Conservation (phyloP, 2,797 vertebrate genomes). For the Gambusia yucatana region DNA sequence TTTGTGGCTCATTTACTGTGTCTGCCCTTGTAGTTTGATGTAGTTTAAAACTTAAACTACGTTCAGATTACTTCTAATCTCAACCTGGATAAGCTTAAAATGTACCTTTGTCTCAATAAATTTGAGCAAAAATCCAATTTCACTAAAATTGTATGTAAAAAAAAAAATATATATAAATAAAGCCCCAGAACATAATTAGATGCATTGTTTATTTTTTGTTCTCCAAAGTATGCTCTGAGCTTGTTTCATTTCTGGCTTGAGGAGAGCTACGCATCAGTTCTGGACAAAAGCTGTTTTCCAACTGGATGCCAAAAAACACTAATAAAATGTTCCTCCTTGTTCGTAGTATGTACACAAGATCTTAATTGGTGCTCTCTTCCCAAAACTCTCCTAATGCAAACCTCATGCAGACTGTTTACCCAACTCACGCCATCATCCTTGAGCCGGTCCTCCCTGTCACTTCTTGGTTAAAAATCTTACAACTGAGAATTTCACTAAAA, state of each 20-base stretch:
- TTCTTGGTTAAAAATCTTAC: neutral
- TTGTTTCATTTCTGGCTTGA: neutral
- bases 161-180: neutral
- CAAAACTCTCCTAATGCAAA: neutral
- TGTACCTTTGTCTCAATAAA: neutral
- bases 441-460: neutral
- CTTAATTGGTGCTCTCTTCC: neutral
- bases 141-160: neutral
- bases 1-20: neutral
- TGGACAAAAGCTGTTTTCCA: neutral
- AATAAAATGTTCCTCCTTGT: neutral
- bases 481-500: neutral
- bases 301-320: neutral
- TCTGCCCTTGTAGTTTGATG: neutral
- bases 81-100: neutral
- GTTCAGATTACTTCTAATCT: neutral
- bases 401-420: constrained; percentile 3
- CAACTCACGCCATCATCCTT: neutral
- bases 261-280: neutral
- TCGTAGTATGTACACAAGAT: neutral
- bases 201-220: neutral
- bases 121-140: neutral
- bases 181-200: neutral
- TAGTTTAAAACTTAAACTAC: no score
- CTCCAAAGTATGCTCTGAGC: neutral